These are phyloP conservation scores for Cladopsammia gracilis DNA, from an alignment of 64 coral and sea anemone species.

Conservation along the genomic window DNA sequence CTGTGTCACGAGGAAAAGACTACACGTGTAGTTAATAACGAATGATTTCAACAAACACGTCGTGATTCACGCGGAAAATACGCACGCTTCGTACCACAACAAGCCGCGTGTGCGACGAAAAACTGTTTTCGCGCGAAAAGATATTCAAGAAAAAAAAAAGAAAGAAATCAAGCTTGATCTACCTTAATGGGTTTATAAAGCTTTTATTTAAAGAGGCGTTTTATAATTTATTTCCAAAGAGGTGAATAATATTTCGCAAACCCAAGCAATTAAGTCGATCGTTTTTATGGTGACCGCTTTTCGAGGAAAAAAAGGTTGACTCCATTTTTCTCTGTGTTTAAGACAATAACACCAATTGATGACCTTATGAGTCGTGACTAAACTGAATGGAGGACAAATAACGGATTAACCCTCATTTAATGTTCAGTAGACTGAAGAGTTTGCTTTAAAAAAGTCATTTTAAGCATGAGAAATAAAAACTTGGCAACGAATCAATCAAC, in stretches of 20 bases:
- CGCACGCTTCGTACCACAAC: neutral
- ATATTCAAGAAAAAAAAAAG: neutral
- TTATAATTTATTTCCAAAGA: neutral
- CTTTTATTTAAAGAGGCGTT: too few relatives aligned
- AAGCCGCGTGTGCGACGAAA: neutral
- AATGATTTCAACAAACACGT: constrained; percentile 12
- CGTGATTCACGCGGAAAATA: neutral
- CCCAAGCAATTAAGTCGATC: neutral
- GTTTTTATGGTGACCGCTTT: neutral
- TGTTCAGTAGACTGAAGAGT: neutral
- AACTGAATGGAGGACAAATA: neutral
- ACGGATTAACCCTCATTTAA: neutral
- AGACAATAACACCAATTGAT: neutral
- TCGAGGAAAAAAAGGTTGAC: neutral
- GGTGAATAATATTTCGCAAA: constrained; percentile 5
- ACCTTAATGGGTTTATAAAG: neutral
- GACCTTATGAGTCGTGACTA: too few relatives aligned
- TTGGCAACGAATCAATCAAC: neutral
- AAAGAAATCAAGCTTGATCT: neutral
- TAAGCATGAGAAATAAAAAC: neutral
- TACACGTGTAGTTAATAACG: constrained; percentile 49
- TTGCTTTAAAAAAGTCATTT: neutral
- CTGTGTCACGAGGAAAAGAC: constrained; percentile 3
- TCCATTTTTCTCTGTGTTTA: neutral
- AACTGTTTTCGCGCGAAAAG: neutral